Evolutionary conservation across 2,888 invertebrate genomes (phyloP).

Genomic region (Barypeithes pellucidus): DNA sequence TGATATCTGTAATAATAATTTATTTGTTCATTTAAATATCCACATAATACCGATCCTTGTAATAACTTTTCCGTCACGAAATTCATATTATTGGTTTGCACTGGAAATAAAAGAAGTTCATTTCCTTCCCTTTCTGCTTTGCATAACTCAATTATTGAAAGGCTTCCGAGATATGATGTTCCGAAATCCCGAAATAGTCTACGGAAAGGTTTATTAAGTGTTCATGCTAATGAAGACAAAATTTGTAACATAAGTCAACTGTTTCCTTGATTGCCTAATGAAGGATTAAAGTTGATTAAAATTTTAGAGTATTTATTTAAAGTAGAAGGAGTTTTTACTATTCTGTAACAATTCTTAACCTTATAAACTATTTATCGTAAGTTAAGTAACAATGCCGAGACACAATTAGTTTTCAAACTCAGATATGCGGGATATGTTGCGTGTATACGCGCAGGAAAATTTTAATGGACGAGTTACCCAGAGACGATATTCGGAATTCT

Average conservation of each 20-base stretch:
- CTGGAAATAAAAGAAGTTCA: slow-evolving; percentile 9
- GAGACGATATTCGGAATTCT: no score
- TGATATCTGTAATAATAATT: no score
- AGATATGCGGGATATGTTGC: no score
- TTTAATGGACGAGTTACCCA: no score
- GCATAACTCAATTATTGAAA: slow-evolving; percentile 40
- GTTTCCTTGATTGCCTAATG: slow-evolving; percentile 37
- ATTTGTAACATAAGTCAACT: slow-evolving; percentile 43
- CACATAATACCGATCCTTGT: not conserved
- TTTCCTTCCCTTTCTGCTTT: slow-evolving; percentile 27
- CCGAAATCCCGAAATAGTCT: slow-evolving; percentile 23
- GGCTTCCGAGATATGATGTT: slow-evolving; percentile 33
- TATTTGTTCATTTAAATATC: no score
- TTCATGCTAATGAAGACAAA: slow-evolving; percentile 43
- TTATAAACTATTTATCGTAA: no score
- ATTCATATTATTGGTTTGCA: slow-evolving; percentile 3
- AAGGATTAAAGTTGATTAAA: slow-evolving; percentile 30
- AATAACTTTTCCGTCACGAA: not conserved
- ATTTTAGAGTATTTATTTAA: not conserved
- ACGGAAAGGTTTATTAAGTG: slow-evolving; percentile 41
- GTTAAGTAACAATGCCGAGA: no score
- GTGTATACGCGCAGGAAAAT: no score
- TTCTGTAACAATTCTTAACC: no score
- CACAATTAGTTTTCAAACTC: no score
- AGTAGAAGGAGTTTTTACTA: not conserved